Evolutionary conservation across 1,140 invertebrate species (phyloP).

Genomic region (Phthorimaea operculella): DNA sequence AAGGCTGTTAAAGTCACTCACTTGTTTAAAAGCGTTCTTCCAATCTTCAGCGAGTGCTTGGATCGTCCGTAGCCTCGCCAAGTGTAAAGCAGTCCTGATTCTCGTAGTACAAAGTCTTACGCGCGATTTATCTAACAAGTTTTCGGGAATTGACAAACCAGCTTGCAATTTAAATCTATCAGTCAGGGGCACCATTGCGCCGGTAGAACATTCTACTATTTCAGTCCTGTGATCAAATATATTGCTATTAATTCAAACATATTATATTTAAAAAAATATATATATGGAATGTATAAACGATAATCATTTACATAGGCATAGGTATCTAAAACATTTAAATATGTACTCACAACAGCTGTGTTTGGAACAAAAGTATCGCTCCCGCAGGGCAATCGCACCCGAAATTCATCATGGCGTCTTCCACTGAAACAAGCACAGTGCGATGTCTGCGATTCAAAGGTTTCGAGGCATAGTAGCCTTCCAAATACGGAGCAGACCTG

Average conservation of each 20-base stretch:
- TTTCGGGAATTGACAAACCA: conserved; percentile 12
- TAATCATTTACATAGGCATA: no score
- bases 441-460: conserved; percentile 41
- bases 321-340: no score
- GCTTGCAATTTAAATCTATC: conserved; percentile 32
- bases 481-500: conserved; percentile 14
- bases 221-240: conserved; percentile 25
- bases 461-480: conserved; percentile 46
- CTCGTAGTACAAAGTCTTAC: conserved; percentile 19
- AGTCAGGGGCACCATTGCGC: conserved; percentile 39
- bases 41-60: conserved; percentile 30
- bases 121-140: not conserved
- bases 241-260: not conserved
- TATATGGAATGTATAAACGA: no score
- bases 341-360: no score
- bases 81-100: conserved; percentile 26
- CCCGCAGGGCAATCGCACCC: conserved; percentile 19
- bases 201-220: conserved; percentile 36
- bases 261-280: no score
- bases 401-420: conserved; percentile 17
- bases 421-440: conserved; percentile 22
- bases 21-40: conserved; percentile 7
- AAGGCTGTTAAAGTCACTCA: not conserved
- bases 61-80: conserved; percentile 31
- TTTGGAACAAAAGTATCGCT: conserved; percentile 13